Percentiles rank a stretch among this genome's conserved stretches.
These are phyloP conservation scores for Lordiphosa collinella DNA, from an alignment of 1,140 invertebrate genomes.

Conservation along the genomic window DNA sequence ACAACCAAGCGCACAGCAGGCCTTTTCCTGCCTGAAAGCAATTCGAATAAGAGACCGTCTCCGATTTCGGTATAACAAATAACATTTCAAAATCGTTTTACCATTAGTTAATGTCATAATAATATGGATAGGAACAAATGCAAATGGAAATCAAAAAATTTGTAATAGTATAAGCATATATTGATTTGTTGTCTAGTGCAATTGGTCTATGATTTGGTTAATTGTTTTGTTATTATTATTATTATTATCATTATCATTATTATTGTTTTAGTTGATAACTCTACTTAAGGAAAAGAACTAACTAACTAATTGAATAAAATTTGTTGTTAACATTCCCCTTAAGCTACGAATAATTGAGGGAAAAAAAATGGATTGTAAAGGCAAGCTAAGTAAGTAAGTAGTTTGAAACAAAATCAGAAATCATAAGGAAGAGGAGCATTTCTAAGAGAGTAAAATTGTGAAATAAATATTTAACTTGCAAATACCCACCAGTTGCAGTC, in stretches of 20 bases:
- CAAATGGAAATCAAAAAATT: too few relatives aligned
- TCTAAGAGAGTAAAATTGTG: conserved; percentile 16
- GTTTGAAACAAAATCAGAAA: neutral
- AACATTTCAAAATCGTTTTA: too few relatives aligned
- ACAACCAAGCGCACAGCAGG: too few relatives aligned
- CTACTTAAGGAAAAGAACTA: conserved; percentile 67
- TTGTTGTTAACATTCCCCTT: neutral
- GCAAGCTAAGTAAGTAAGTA: too few relatives aligned
- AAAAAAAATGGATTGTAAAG: conserved; percentile 2
- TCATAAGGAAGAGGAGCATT: conserved; percentile 9
- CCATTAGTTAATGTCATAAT: too few relatives aligned
- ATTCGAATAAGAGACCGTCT: too few relatives aligned
- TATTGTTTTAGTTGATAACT: conserved; percentile 20
- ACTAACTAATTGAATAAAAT: conserved; percentile 37
- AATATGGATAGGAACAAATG: too few relatives aligned
- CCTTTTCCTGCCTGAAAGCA: neutral
- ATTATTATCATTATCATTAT: too few relatives aligned
- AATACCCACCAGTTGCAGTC: conserved; percentile 59
- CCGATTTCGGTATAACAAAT: too few relatives aligned
- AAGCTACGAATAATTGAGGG: neutral
- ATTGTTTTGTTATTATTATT: conserved; percentile 23
- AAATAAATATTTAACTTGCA: conserved; percentile 54
- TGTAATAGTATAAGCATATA: too few relatives aligned
- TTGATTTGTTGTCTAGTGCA: conserved; percentile 51
- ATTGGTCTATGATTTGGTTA: conserved; percentile 49